Evolutionary conservation across 2,113 vertebrate species (phyloP), one percentile per base, ranked within the genome.

Genomic region (Prionailurus bengalensis): DNA sequence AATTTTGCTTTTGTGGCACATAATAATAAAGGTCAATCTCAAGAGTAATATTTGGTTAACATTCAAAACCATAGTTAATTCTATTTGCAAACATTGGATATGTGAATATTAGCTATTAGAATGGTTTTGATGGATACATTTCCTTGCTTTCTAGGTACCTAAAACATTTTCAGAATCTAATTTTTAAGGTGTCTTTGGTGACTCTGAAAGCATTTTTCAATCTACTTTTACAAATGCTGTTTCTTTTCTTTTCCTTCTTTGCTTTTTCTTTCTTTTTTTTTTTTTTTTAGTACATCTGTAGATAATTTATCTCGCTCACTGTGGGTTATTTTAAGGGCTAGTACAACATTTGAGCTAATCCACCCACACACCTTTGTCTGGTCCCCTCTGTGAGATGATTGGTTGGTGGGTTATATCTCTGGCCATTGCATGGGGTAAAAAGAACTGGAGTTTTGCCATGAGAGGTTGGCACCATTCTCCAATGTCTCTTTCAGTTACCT

Each of bases 51-150:
- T 89, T 93, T 85, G 39, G 23, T 78, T 31, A 91, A n/a, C 15
- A 95, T 82, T 73, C 4, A 81, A 92, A 91, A 89, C 65, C 51
- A 79, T 73, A 76, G 79, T 55, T 86, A 92, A 36, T 85, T 61
- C 39, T 86, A 73, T 86, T 92, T 91, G 27, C 80, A 53, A 90
- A 42, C 51, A 88, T 55, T 89, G 63, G 13, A 48, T 79, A 78
- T 78, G 51, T 81, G 63, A 91, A 42, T 93, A 68, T 88, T 87
- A 79, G 63, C n/a, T 94, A 39, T 85, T 70, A 96, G 79, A 53
- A 65, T 81, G 58, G 95, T 76, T 89, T 96, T 78, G 16, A 63
- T 21, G 25, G 19, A 48, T 19, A 58, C 4, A 79, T 83, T 96
- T 89, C 21, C 55, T 92, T 95, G 48, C 29, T 85, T 96, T 93